Base-by-base conservation (phyloP, 2,797 vertebrate species). In the Chlorospingus semifuscus region DNA sequence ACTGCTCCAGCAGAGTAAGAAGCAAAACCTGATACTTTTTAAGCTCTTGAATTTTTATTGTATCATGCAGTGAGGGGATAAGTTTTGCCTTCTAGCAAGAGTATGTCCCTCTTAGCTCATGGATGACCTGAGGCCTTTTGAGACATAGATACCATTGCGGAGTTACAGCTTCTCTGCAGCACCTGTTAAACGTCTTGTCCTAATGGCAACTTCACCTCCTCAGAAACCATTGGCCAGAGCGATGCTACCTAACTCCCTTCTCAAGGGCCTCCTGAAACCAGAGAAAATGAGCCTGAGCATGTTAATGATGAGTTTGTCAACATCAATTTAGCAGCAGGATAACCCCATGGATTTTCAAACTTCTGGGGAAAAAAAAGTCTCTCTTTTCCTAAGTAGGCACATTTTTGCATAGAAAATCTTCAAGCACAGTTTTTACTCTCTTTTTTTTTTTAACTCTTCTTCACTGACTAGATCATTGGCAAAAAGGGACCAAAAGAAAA, bases 61-160 rank as follows among this genome's bases (percentile, higher is more conserved):
- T 86, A 23, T 59, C 37, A 11, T 87, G 46, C 68, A 80, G 64
- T 36, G 81, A 85, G n/a, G n/a, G 42, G 37, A 49, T 84, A 66
- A 89, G 37, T n/a, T 96, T 91, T 96, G 29, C 68, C 61, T 94
- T 84, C 68, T 64, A 83, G 68, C 39, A 85, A 74, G 36, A 64
- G 10, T 23, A 32, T 64, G 34, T 85, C 50, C 47, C 83, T 91
- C 87, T 96, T 83, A 94, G 69, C 64, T 93, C 34, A 59, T 24
- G 18, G 44, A 75, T 78, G 68, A 79, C 64, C 86, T 85, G 74
- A 87, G 27, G 65, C 72, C 57, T 80, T 92, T 79, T 68, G 77
- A 89, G 53, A 65, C 46, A 47, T 20, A 30, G 27, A 36, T n/a
- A 71, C 30, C 47, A 49, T 16, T 59, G 53, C 18, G 0, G 8